Evolutionary conservation across 2,113 vertebrate genomes (phyloP), one percentile per base, ranked within the genome.

Genomic region (Campylomormyrus numenius): DNA sequence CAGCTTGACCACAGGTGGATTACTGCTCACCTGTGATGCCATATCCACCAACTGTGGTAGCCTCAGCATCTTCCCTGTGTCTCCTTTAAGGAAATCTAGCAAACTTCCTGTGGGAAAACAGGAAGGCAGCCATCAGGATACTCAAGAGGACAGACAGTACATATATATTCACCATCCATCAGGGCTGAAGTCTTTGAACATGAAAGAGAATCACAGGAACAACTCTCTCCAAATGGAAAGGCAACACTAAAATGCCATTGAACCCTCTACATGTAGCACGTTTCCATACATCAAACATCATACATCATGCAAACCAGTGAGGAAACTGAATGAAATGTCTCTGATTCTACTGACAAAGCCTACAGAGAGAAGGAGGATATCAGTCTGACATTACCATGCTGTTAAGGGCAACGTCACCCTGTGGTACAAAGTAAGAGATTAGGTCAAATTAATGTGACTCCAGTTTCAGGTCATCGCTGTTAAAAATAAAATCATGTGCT

Each of bases 21-120:
- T 45, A 45, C 52, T 89, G 95, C 96, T 92, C 94, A 99, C 98
- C 98, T 99, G 98, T 92, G 98, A 97, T 0, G 98, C 96, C 98
- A 99, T 99, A 93, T 99, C 98, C 85, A 99, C 98, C 0, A 99
- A 96, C 95, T 99, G 98, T 52, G 98, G 98, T 84, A 99, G 96
- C 88, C 98, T 96, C 89, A 99, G 95, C 94, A 97, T 96, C 92
- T 98, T 98, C 92, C 98, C 98, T 39, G 97, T 96, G 4, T 98
- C 98, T 0, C 98, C 97, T 94, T 99, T 99, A n/a, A 99, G 96
- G 94, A 98, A 99, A 93, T 99, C 98, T 93, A 99, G 93, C 90
- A 99, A 95, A 93, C 98, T 99, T 83, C 98, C 98, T 99, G 88
- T 91, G 89, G 92, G 66, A 89, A 85, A 92, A 6, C 88, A 42